Evolutionary conservation across 2,888 invertebrate genomes (phyloP).

Genomic region (Petrophora chlorosata): DNA sequence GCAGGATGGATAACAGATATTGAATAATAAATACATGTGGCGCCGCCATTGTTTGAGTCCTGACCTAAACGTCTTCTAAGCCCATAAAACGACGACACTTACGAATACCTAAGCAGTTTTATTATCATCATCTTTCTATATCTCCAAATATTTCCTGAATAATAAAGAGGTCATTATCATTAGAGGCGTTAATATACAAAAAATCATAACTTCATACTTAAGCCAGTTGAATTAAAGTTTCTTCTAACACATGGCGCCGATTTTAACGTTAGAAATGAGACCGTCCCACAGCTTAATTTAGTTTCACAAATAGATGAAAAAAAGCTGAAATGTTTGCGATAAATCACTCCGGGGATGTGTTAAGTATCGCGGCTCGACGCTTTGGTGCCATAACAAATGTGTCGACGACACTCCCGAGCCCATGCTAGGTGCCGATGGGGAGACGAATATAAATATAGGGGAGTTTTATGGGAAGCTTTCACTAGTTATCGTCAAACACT

Average conservation of each 20-base stretch:
- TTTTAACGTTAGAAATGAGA: conserved; percentile 25
- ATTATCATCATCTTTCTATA: too few species aligned
- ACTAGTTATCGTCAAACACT: conserved; percentile 19
- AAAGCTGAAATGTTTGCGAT: conserved; percentile 46
- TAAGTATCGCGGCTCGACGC: conserved; percentile 57
- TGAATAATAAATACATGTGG: too few species aligned
- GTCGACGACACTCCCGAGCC: conserved; percentile 72
- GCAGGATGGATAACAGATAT: not conserved
- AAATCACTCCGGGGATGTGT: conserved; percentile 68
- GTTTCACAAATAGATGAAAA: conserved; percentile 30
- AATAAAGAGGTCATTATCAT: too few species aligned
- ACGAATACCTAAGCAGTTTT: too few species aligned
- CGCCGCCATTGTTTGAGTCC: too few species aligned
- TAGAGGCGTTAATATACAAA: not conserved
- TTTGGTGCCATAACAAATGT: conserved; percentile 65
- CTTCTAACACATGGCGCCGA: conserved; percentile 24
- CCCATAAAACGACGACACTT: too few species aligned
- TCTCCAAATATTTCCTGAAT: too few species aligned
- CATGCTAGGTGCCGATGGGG: conserved; percentile 51
- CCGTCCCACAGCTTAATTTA: conserved; percentile 45
- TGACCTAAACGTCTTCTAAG: too few species aligned
- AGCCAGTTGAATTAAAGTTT: too few species aligned
- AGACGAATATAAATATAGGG: conserved; percentile 56
- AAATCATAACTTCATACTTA: not conserved
- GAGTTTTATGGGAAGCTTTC: conserved; percentile 37